phyloP scores from a whole-genome alignment of 2,113 vertebrate genomes.

The Mionectes macconnelli region DNA sequence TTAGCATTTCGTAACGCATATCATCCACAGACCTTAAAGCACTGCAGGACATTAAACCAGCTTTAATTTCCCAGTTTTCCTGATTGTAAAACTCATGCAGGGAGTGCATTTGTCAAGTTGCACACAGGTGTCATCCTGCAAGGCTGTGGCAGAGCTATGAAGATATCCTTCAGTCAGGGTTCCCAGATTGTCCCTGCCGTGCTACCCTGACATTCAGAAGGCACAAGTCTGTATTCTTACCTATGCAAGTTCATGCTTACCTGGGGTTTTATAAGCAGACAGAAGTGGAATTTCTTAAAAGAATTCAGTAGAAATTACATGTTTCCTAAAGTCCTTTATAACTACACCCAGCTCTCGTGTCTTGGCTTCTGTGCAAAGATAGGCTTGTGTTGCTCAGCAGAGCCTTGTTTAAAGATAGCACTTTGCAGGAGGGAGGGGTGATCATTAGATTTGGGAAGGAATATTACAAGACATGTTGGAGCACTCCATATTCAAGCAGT shows the following conservation, averaged over 20 bases:
- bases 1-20: neutral
- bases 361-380: neutral
- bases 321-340: neutral
- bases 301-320: neutral
- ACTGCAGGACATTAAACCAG: neutral
- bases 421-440: neutral
- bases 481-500: neutral
- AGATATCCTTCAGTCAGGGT: neutral
- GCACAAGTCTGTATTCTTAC: neutral
- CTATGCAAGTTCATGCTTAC: neutral
- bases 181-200: neutral
- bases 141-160: neutral
- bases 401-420: neutral
- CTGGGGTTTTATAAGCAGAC: neutral
- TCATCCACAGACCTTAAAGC: neutral
- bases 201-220: neutral
- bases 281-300: neutral
- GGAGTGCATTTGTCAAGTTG: neutral
- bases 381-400: neutral
- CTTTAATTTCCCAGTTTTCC: slow-evolving; percentile 11
- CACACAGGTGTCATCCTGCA: neutral
- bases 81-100: neutral
- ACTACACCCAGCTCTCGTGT: neutral
- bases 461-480: neutral
- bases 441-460: neutral